Conservation (phyloP, 2,797 vertebrate species). For the Arrhamphus sclerolepis region DNA sequence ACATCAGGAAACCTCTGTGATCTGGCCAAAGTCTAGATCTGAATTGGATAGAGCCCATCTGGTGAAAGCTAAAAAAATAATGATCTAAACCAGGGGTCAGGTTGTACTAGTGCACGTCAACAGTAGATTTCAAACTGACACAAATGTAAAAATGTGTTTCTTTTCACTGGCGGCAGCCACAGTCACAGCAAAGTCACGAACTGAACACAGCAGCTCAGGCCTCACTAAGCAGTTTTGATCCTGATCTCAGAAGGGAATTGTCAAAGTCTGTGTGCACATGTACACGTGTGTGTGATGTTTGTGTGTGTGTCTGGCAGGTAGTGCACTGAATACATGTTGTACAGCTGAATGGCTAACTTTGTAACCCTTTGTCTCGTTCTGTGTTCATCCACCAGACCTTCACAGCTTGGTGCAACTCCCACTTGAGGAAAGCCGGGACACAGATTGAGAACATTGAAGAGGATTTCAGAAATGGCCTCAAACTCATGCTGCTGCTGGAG, state of each 20-base stretch:
- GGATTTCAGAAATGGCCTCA: constrained; percentile 91
- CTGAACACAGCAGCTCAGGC: constrained; percentile 26
- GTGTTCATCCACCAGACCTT: constrained; percentile 79
- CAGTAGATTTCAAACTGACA: too few relatives aligned
- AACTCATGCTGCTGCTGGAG: constrained; percentile 92
- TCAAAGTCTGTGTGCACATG: not conserved
- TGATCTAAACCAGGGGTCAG: too few relatives aligned
- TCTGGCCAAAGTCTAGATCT: too few relatives aligned
- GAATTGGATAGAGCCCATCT: too few relatives aligned
- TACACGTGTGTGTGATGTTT: constrained; percentile 9
- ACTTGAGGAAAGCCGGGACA: constrained; percentile 91
- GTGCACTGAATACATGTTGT: not conserved
- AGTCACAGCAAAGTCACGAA: constrained; percentile 20
- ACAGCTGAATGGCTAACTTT: not conserved
- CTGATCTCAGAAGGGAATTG: not conserved
- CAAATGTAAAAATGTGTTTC: not conserved
- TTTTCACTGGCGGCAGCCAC: constrained; percentile 11
- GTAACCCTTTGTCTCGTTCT: constrained; percentile 12
- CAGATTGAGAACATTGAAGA: constrained; percentile 93
- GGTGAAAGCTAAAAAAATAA: too few relatives aligned
- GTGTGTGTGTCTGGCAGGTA: too few relatives aligned
- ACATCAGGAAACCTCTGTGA: too few relatives aligned
- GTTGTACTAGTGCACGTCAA: too few relatives aligned
- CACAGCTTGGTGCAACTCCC: constrained; percentile 94
- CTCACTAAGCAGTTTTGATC: constrained; percentile 21